phyloP scores from a whole-genome alignment of 2,888 invertebrate genomes.

The Plebejus anna region DNA sequence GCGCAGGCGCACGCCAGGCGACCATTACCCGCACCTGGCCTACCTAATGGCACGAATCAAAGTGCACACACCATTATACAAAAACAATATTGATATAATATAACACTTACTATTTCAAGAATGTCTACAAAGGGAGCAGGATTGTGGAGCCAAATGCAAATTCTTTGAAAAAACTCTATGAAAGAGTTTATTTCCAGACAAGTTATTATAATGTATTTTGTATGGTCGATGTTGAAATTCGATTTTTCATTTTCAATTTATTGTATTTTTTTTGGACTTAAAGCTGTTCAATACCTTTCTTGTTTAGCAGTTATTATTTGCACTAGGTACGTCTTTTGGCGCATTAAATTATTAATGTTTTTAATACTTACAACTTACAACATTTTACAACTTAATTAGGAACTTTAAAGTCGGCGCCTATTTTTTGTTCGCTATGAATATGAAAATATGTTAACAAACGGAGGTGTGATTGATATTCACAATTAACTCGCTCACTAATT shows the following conservation, averaged over 20 bases:
- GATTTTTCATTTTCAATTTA: not conserved
- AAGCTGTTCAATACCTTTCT: too few relatives aligned
- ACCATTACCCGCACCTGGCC: constrained; percentile 50
- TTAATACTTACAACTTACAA: not conserved
- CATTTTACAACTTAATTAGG: not conserved
- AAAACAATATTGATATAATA: not conserved
- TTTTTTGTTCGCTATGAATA: constrained; percentile 21
- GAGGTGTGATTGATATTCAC: constrained; percentile 47
- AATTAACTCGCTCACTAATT: constrained; percentile 48
- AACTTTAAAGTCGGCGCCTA: not conserved
- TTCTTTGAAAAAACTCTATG: not conserved
- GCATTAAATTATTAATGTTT: not conserved
- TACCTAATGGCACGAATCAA: constrained; percentile 43
- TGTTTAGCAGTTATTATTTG: too few relatives aligned
- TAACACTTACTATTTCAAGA: constrained; percentile 8
- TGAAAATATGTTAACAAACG: constrained; percentile 25
- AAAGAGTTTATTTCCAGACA: not conserved
- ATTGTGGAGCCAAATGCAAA: not conserved
- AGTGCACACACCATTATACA: constrained; percentile 23
- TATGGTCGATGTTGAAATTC: not conserved
- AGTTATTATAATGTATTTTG: not conserved
- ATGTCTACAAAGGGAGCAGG: not conserved
- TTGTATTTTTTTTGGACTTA: too few relatives aligned
- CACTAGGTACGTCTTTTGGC: not conserved
- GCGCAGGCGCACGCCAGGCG: constrained; percentile 58